Base-by-base conservation (phyloP, 1,140 invertebrate genomes). In the Zaprionus taronus region DNA sequence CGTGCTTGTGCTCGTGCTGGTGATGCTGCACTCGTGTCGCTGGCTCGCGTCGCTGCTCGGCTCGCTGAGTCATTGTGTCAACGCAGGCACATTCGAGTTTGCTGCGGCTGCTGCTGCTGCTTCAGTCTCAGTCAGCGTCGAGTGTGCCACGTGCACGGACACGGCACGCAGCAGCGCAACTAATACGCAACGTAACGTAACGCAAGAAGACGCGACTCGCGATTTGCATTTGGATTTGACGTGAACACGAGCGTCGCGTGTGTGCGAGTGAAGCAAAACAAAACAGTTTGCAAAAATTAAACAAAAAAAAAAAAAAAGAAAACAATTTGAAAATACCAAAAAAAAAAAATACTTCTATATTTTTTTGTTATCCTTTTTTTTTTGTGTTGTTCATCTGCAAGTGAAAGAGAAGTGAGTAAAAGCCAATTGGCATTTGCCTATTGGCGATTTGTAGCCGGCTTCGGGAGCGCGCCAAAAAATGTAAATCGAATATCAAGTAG, bases 131-230 rank as follows among this genome's bases (percentile, higher is more conserved):
- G 85, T 89, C 64, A 68, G 80, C 82, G 84, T 90, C 84, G 84
- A 85, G 72, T 58, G 79, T 68, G 85, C 85, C 84, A 90, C 85
- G 85, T 81, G 85, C 71, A 87, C 84, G 77, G 84, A 86, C 84
- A 83, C 64, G 78, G 11, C 49, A 36, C 14, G 28, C 34, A 60
- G 44, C 57, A 71, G 34, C 72, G 68, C 58, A 49, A 49, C 38
- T 41, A 14, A n/a, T 34, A 34, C 38, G 31, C 22, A 57, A 51
- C 34, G 34, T n/a, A 70, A 69, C 58, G 62, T 28, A 17, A 47
- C 24, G 64, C 15, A 26, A 14, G 14, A 6, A 26, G 24, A 53
- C 51, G 51, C 24, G 22, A 53, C 20, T 26, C 49, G 49, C 14
- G 24, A 53, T 53, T 26, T 47, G 14, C 49, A 53, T 17, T 44